Evolutionary conservation across 2,888 invertebrate genomes (phyloP).

Genomic region (Ellobium chinense): DNA sequence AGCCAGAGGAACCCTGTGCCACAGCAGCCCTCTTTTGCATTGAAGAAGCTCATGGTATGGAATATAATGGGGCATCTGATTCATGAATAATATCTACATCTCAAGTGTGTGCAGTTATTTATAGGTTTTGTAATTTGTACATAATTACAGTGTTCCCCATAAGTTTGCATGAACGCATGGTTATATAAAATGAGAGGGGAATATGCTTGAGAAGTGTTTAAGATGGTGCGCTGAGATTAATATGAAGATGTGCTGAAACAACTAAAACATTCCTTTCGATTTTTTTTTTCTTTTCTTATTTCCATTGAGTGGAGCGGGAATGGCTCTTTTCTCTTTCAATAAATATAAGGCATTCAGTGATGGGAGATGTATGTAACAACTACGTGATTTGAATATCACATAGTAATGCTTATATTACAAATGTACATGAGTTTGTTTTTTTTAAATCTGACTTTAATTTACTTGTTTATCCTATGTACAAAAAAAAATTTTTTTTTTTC

Average conservation of each 20-base stretch:
- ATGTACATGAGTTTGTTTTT: too few relatives aligned
- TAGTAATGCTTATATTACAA: conserved; percentile 10
- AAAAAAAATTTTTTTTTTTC: neutral
- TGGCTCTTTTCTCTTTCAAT: neutral
- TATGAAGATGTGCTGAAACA: too few relatives aligned
- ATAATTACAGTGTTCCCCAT: too few relatives aligned
- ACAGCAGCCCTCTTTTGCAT: neutral
- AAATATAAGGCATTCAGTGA: conserved; percentile 33
- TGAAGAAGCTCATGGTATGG: neutral
- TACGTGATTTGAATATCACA: neutral
- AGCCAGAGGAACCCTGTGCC: conserved; percentile 10
- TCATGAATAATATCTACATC: neutral
- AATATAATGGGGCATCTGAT: conserved; percentile 1
- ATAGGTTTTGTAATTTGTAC: too few relatives aligned
- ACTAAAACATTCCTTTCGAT: too few relatives aligned
- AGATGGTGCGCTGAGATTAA: too few relatives aligned
- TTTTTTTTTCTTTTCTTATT: too few relatives aligned
- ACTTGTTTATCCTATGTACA: neutral
- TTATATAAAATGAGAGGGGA: too few relatives aligned
- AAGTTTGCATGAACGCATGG: too few relatives aligned
- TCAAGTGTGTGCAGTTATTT: neutral
- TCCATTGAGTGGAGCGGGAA: conserved; percentile 28
- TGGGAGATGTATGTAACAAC: neutral
- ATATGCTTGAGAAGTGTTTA: too few relatives aligned
- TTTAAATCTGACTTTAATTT: neutral